Conservation (phyloP, 2,888 invertebrate species). For the Drosophila falleni region DNA sequence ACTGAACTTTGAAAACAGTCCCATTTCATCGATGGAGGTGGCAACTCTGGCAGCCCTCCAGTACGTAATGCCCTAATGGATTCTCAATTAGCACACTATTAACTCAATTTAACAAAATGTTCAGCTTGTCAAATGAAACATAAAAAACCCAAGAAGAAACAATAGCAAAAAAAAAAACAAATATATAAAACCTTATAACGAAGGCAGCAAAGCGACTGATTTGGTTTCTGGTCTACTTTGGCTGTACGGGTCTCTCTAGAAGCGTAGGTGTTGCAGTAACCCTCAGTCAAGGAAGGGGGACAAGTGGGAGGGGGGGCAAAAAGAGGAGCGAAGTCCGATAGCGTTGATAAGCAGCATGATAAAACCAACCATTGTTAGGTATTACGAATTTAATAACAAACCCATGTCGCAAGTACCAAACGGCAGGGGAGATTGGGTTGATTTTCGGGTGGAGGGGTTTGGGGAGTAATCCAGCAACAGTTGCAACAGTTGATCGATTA, state of each 20-base stretch:
- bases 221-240: constrained; percentile 20
- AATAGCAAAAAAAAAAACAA: neutral
- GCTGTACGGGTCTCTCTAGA: neutral
- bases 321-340: constrained; percentile 50
- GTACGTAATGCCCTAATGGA: constrained; percentile 29
- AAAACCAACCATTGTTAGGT: constrained; percentile 51
- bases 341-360: constrained; percentile 52
- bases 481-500: constrained; percentile 57
- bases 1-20: constrained; percentile 72
- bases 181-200: constrained; percentile 19
- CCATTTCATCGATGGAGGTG: constrained; percentile 48
- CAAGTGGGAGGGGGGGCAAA: neutral
- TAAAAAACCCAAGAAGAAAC: neutral
- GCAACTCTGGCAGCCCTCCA: constrained; percentile 13
- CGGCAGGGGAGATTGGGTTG: neutral
- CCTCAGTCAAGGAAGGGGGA: constrained; percentile 4
- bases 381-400: constrained; percentile 59
- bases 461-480: constrained; percentile 35
- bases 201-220: constrained; percentile 47
- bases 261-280: constrained; percentile 48
- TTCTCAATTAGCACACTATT: constrained; percentile 46
- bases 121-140: neutral
- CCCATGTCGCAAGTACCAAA: constrained; percentile 44
- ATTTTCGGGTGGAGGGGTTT: neutral
- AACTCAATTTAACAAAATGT: neutral